These are phyloP conservation scores for Telenomus remus DNA, from an alignment of 1,140 invertebrate genomes.

Conservation along the genomic window DNA sequence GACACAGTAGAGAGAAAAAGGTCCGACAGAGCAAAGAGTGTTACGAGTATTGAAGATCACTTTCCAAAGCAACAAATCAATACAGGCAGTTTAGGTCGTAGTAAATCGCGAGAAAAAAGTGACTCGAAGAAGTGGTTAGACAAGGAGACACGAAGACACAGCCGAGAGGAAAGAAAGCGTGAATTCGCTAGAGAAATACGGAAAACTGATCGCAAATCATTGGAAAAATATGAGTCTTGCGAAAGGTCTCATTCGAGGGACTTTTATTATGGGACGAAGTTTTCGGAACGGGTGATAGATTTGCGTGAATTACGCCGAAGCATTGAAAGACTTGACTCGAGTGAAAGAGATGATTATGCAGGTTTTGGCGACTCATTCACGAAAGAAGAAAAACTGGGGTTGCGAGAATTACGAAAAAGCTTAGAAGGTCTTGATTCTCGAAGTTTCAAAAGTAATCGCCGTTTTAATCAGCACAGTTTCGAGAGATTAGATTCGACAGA, in stretches of 20 bases:
- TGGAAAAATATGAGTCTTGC: constrained; percentile 61
- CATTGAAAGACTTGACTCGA: constrained; percentile 64
- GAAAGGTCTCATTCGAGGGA: constrained; percentile 66
- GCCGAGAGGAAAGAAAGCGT: constrained; percentile 65
- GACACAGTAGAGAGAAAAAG: constrained; percentile 45
- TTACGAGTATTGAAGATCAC: constrained; percentile 70
- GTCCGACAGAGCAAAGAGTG: constrained; percentile 66
- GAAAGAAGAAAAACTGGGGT: constrained; percentile 63
- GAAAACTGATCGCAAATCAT: constrained; percentile 58
- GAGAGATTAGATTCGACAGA: constrained; percentile 65
- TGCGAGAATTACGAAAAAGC: constrained; percentile 62
- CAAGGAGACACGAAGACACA: constrained; percentile 64
- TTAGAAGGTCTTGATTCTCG: constrained; percentile 59
- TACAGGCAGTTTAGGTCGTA: constrained; percentile 70
- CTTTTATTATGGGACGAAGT: constrained; percentile 29
- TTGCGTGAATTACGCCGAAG: constrained; percentile 64
- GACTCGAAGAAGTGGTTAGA: constrained; percentile 61
- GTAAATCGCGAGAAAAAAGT: constrained; percentile 61
- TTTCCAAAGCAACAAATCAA: constrained; percentile 58
- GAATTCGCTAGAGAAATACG: constrained; percentile 65
- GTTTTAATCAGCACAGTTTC: constrained; percentile 58
- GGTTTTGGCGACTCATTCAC: constrained; percentile 53
- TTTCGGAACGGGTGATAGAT: constrained; percentile 57
- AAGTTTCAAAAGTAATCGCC: constrained; percentile 50
- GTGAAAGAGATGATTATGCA: constrained; percentile 63